These are phyloP conservation scores for Tortricodes alternella DNA, from an alignment of 2,888 invertebrate genomes.

Conservation along the genomic window DNA sequence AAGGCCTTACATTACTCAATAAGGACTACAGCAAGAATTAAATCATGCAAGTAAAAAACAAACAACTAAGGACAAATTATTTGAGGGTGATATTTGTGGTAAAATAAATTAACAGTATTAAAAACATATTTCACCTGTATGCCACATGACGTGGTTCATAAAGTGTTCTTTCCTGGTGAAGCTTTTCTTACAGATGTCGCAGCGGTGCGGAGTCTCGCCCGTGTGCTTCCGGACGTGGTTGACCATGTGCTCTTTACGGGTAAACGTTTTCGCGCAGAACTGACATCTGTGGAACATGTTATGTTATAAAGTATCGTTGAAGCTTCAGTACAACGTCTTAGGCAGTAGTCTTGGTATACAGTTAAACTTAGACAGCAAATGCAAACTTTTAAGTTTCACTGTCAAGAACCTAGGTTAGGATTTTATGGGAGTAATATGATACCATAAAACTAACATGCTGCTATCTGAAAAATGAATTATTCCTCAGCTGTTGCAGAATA, in stretches of 20 bases:
- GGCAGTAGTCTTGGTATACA: no score
- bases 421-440: no score
- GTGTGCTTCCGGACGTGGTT: constrained; percentile 90
- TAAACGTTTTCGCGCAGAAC: constrained; percentile 89
- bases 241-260: constrained; percentile 90
- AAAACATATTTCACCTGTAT: constrained; percentile 77
- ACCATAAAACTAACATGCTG: no score
- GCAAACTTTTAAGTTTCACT: no score
- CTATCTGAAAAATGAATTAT: no score
- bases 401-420: no score
- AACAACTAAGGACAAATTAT: no score
- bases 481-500: no score
- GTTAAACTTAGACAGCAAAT: no score
- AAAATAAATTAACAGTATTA: neutral
- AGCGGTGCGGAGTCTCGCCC: constrained; percentile 89
- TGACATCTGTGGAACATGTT: constrained; percentile 79
- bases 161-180: constrained; percentile 90
- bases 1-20: neutral
- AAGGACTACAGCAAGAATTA: neutral
- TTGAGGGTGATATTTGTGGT: no score
- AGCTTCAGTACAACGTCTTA: no score
- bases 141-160: constrained; percentile 92
- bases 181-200: constrained; percentile 90
- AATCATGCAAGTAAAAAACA: neutral
- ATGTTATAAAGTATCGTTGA: no score